These are phyloP conservation scores for Aleiodes leptofemur DNA, from an alignment of 2,888 invertebrate genomes.

Conservation along the genomic window DNA sequence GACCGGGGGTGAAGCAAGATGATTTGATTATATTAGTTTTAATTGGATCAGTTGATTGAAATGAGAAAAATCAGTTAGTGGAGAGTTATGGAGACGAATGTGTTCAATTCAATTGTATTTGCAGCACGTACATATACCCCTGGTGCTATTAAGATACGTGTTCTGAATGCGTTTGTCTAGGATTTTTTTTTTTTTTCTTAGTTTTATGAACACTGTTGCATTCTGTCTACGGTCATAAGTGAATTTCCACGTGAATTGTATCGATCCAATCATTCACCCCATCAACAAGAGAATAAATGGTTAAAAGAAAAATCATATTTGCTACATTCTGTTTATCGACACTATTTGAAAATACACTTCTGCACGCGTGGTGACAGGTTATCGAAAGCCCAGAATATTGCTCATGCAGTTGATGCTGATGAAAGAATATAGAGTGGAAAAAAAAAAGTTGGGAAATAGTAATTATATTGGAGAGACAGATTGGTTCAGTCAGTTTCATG, in stretches of 20 bases:
- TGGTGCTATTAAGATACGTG: conserved; percentile 37
- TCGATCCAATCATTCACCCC: too few relatives aligned
- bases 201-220: too few relatives aligned
- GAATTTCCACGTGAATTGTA: too few relatives aligned
- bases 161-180: neutral
- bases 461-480: conserved; percentile 25
- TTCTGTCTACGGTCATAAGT: too few relatives aligned
- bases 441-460: neutral
- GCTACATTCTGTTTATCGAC: too few relatives aligned
- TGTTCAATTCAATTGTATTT: conserved; percentile 25
- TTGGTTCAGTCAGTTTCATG: conserved; percentile 31
- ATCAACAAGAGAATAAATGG: too few relatives aligned
- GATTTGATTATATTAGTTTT: neutral
- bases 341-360: neutral
- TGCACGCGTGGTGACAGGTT: neutral
- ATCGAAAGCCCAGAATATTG: neutral
- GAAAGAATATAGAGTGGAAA: conserved; percentile 3
- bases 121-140: conserved; percentile 30
- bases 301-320: too few relatives aligned
- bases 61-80: conserved; percentile 17
- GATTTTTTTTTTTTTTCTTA: too few relatives aligned
- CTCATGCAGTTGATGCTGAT: neutral
- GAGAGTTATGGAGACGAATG: neutral
- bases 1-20: neutral
- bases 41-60: neutral